Evolutionary conservation across 2,888 invertebrate species (phyloP), one percentile per base, ranked within the genome.

Genomic region (Cheilosia vulpina): DNA sequence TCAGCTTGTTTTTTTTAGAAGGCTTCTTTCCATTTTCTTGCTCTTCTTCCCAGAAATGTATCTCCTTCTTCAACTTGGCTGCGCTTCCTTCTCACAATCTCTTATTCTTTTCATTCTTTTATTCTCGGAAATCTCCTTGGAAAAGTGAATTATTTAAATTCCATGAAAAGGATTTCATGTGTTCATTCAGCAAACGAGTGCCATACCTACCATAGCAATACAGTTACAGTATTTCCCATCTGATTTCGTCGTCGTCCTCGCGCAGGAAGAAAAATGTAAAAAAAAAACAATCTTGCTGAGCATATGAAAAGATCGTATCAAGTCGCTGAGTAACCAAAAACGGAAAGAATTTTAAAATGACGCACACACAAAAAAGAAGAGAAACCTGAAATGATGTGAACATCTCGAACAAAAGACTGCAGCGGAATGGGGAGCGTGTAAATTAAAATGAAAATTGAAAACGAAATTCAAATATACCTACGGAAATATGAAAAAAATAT

Each of bases 81-180:
- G 62, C 72, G 82, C 72, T 83, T 78, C 66, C 41, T 77, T 66
- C 72, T 41, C 68, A 66, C 45, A 11, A 58, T 38, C 41, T 72
- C 66, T 50, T 66, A 65, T 73, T 53, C 73, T 50, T 45, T 83
- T 73, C 60, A 55, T 76, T 80, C 66, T 73, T 75, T 62, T 50
- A 24, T 60, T 45, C 53, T 34, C 27, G 43, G 69, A 79, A 73
- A 75, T 75, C 68, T 73, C 69, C 79, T 75, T 83, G 72, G 73
- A 69, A 83, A 83, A 83, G 83, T 79, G 79, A 83, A 83, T 83
- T 79, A 83, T 83, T 83, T 75, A 83, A 83, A 83, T 83, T 83
- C 83, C 69, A 79, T 83, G 83, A 79, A 83, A 83, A 79, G 73
- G 73, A 79, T 83, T 83, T 79, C 73, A 75, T 79, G 68, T 83